Base-by-base conservation (phyloP, 2,888 invertebrate species). In the Beris morrisii region DNA sequence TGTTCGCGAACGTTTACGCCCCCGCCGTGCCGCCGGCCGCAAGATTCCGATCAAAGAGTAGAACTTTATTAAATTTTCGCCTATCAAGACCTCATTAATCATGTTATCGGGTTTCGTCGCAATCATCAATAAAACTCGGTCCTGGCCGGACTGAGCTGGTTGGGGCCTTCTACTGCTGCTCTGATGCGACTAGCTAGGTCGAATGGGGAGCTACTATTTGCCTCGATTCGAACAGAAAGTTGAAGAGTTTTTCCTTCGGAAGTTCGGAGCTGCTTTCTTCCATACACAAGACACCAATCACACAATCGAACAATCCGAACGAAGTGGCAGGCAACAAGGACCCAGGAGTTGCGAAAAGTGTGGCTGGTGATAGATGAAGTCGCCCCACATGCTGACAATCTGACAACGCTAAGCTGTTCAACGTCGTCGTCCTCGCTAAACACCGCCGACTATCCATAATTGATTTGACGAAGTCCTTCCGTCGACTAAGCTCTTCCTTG, bases 51-150 rank as follows among this genome's bases (percentile, higher is more conserved):
- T 58, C 59, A 55, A 30, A 32, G 58, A 46, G 55, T 50, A 43
- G 32, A 55, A 50, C 55, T 68, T 61, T 63, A 68, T 68, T 65
- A 59, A 46, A 58, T 66, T 64, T 64, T 66, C 64, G 64, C 50
- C 68, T 64, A 68, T 68, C 64, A 68, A 66, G 59, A 45, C 46
- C 59, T 66, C 66, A 68, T 66, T 68, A 68, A 68, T 68, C 66
- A 68, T 66, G 58, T 68, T 68, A 68, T 68, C 68, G 53, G 53
- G 52, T 45, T 68, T 68, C 68, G 66, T 66, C 68, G 57, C 63
- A 68, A 58, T 68, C 59, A 64, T 64, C 58, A 44, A 55, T 66
- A 50, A 32, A 56, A 64, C 46, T n/a, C 38, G 32, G 52, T 50
- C 50, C 50, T 15, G 61, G 32, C 50, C 61, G 22, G 32, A 61